Evolutionary conservation across 2,113 vertebrate species (phyloP), one percentile per base, ranked within the genome.

Genomic region (Micromys minutus): DNA sequence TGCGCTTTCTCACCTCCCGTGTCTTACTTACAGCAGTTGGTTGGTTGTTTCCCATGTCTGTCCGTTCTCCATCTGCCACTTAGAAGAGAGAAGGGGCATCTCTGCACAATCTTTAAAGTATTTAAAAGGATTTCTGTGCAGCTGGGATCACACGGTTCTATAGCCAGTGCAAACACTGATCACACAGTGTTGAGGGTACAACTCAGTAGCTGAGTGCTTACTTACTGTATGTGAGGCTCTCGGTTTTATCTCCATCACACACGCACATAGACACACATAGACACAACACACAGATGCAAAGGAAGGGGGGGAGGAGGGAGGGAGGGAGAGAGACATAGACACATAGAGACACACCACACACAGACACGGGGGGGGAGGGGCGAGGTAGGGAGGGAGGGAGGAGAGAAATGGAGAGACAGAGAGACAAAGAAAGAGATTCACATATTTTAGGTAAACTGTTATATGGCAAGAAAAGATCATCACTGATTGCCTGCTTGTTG

Each of bases 381-480:
- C 16, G n/a, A 1, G 29, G 31, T 10, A 65, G 29, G 11, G 5
- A 52, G 50, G 11, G 50, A 52, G 50, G 11, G 50, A 52, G 5
- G 29, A 31, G 63, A 13, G 29, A 5, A 0, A 5, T 9, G 4
- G 29, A 13, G 3, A 65, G 63, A 52, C 3, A 1, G 10, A 65
- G 29, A 65, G 63, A 61, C 22, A 63, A 9, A 11, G 2, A 65
- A 31, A 65, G 52, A 29, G 67, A 69, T 42, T 39, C n/a, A 59
- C 31, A 76, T 34, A 13, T 39, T 47, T 57, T 39, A 16, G 47
- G 39, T 69, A 93, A 95, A 87, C n/a, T 87, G 34, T 84, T 9
- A 13, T 81, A 92, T 95, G 77, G n/a, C 61, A 90, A 95, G 84
- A 96, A 87, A 13, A 91, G 94, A 45, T 92, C 24, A 22, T 76